A percentile compares a stretch with the other conserved stretches of the same genome.
Conservation (phyloP, 2,888 invertebrate genomes). For the Acrocyrtus sp. region DNA sequence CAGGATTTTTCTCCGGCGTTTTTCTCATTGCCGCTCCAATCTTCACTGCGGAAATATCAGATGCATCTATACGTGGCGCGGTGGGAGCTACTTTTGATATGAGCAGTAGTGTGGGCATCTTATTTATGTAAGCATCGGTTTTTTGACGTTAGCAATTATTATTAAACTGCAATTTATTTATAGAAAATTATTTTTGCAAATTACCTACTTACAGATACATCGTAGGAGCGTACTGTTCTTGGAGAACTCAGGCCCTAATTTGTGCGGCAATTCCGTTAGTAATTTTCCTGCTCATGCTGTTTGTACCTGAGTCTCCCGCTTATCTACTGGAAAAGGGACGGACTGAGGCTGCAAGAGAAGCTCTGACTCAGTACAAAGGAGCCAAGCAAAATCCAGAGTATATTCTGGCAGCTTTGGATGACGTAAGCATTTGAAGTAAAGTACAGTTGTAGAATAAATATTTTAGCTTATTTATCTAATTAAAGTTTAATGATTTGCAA, state of each 20-base stretch:
- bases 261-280: slow-evolving; percentile 76
- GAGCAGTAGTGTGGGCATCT: slow-evolving; percentile 48
- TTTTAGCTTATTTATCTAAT: too few relatives aligned
- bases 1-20: slow-evolving; percentile 47
- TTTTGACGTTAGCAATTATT: background rate
- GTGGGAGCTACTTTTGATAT: slow-evolving; percentile 51
- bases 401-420: slow-evolving; percentile 24
- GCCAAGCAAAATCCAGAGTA: slow-evolving; percentile 9
- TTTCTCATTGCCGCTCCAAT: slow-evolving; percentile 47
- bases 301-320: slow-evolving; percentile 81
- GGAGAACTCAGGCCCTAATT: slow-evolving; percentile 45
- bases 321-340: slow-evolving; percentile 71
- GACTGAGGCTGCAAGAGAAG: slow-evolving; percentile 9
- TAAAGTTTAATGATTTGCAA: background rate
- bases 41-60: slow-evolving; percentile 51
- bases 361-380: slow-evolving; percentile 35
- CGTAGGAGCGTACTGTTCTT: slow-evolving; percentile 33
- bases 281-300: slow-evolving; percentile 78
- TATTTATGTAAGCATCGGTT: slow-evolving; percentile 40
- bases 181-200: slow-evolving; percentile 3
- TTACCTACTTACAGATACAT: slow-evolving; percentile 25
- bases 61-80: slow-evolving; percentile 44
- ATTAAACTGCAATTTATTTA: background rate
- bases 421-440: slow-evolving; percentile 9
- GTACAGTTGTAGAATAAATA: background rate